Evolutionary conservation across 2,888 invertebrate genomes (phyloP).

Genomic region (Ochropacha duplaris): DNA sequence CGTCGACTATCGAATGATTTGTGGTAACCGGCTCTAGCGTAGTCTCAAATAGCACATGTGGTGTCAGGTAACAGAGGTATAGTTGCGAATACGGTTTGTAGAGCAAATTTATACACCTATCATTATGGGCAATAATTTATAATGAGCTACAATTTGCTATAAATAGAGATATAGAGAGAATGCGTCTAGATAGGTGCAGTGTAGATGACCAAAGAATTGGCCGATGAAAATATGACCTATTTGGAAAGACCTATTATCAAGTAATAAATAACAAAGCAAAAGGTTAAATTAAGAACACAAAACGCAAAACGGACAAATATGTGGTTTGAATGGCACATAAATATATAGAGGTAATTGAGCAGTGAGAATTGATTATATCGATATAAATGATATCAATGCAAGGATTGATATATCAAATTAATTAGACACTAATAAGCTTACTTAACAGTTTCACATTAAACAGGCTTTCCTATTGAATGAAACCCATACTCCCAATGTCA

Average conservation of each 20-base stretch:
- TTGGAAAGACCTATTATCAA: background rate
- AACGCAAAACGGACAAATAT: too few species aligned
- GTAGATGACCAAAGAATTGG: background rate
- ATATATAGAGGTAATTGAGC: too few species aligned
- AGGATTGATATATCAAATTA: background rate
- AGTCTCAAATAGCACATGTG: background rate
- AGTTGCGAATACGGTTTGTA: background rate
- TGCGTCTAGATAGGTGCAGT: background rate
- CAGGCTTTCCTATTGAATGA: constrained; percentile 1
- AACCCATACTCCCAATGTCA: background rate
- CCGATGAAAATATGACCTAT: background rate
- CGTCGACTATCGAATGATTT: background rate
- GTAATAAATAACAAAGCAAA: background rate
- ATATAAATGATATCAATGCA: background rate
- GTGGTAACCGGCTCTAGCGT: background rate
- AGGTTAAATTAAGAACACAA: too few species aligned
- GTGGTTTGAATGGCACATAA: too few species aligned
- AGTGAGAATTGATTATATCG: background rate
- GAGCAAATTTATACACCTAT: constrained; percentile 1
- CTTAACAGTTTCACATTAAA: background rate
- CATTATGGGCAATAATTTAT: background rate
- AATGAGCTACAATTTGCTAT: background rate
- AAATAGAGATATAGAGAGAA: background rate
- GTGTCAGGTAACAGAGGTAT: background rate
- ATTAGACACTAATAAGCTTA: background rate